These are phyloP conservation scores for Phalanger gymnotis DNA, from an alignment of 2,797 vertebrate genomes.

Conservation along the genomic window DNA sequence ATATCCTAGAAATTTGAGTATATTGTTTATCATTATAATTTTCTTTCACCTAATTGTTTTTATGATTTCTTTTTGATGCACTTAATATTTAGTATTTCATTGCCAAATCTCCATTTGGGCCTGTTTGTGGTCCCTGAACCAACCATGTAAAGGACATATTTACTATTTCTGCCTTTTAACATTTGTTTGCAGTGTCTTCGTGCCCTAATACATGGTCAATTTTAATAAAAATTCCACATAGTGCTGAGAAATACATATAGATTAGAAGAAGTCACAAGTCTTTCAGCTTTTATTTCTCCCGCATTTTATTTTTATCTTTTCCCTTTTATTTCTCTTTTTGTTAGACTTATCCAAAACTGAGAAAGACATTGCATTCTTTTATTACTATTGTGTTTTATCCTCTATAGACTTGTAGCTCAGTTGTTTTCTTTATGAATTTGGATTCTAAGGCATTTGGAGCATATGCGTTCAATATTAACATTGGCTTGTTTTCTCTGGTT, in stretches of 20 bases:
- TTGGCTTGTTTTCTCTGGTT: neutral
- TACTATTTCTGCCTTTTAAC: neutral
- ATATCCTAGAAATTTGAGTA: neutral
- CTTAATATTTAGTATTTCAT: neutral
- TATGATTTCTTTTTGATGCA: neutral
- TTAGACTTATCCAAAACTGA: neutral
- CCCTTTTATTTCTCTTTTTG: neutral
- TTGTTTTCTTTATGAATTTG: neutral
- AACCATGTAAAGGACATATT: neutral
- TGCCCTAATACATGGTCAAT: neutral
- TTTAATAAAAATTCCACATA: neutral
- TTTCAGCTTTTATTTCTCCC: neutral
- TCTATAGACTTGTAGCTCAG: neutral
- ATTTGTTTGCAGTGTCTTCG: neutral
- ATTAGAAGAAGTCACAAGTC: neutral
- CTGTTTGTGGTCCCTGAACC: neutral
- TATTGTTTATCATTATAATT: neutral
- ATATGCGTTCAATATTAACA: neutral
- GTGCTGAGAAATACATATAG: neutral
- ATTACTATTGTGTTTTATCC: neutral
- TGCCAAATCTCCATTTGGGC: neutral
- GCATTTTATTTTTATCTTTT: neutral
- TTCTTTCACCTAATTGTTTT: neutral
- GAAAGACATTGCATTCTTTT: neutral
- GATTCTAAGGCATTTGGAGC: neutral